Conservation (phyloP, 2,888 invertebrate species). For the Aleiodes leptofemur region DNA sequence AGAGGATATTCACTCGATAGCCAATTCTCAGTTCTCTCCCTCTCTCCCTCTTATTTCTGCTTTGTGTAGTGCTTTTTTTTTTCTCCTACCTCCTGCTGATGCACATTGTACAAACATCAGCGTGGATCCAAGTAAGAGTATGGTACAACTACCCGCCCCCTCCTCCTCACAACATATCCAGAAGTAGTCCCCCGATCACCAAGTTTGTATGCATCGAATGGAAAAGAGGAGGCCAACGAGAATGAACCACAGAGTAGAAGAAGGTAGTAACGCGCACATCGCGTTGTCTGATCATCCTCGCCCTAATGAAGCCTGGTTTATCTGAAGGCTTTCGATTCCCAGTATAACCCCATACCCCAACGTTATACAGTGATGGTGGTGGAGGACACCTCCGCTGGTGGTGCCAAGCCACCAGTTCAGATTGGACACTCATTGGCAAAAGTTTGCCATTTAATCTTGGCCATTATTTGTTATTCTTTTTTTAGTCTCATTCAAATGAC, state of each 20-base stretch:
- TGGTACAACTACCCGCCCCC: not conserved
- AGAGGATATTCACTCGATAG: constrained; percentile 6
- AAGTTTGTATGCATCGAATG: constrained; percentile 22
- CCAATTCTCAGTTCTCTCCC: constrained; percentile 5
- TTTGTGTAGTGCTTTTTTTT: constrained; percentile 9
- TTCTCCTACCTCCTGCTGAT: not conserved
- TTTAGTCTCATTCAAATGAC: not conserved
- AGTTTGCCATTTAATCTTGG: constrained; percentile 54
- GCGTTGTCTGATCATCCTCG: constrained; percentile 75
- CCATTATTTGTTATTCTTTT: not conserved
- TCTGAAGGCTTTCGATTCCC: constrained; percentile 75
- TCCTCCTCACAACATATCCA: constrained; percentile 15
- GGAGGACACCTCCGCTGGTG: constrained; percentile 73
- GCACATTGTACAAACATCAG: constrained; percentile 25
- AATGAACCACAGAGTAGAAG: constrained; percentile 34
- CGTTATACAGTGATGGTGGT: constrained; percentile 65
- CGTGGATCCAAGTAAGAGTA: constrained; percentile 20
- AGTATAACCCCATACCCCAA: constrained; percentile 74
- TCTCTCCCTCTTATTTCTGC: constrained; percentile 1
- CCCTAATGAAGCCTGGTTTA: constrained; percentile 75
- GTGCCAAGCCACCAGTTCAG: constrained; percentile 61
- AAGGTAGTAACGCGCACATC: constrained; percentile 63
- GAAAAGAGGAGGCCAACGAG: constrained; percentile 48
- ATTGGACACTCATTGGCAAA: constrained; percentile 71
- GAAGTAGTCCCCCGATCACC: not conserved